Conservation (phyloP, 2,797 vertebrate genomes). For the Chiroxiphia lanceolata region DNA sequence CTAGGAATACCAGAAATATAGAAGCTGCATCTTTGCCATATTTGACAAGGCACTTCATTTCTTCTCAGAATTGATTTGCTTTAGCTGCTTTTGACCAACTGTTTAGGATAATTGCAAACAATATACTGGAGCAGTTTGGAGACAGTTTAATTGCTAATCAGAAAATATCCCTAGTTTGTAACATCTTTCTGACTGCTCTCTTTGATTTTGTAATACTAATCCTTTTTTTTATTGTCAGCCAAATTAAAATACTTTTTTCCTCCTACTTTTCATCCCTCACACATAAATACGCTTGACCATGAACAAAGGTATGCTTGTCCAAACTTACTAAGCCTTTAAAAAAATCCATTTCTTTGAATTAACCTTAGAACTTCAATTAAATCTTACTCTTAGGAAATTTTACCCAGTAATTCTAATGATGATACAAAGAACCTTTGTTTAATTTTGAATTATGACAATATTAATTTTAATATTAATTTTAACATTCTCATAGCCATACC, state of each 20-base stretch:
- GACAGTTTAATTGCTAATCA: neutral
- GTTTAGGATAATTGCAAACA: neutral
- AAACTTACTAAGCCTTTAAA: neutral
- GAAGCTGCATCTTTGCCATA: neutral
- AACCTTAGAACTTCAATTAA: neutral
- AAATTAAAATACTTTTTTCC: neutral
- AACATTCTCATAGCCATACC: neutral
- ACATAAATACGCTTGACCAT: neutral
- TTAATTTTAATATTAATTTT: neutral
- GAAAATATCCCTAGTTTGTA: neutral
- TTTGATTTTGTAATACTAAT: neutral
- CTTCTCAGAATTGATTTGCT: neutral
- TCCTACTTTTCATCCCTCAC: neutral
- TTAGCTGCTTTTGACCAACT: neutral
- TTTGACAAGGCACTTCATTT: neutral
- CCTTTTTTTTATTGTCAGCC: neutral
- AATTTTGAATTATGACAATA: neutral
- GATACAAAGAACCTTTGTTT: neutral
- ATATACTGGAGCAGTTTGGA: neutral
- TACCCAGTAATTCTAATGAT: neutral
- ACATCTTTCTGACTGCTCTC: neutral
- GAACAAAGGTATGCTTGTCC: neutral
- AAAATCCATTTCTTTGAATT: neutral
- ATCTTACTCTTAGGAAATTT: neutral
- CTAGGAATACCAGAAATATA: neutral